Evolutionary conservation across 1,140 invertebrate species (phyloP), one percentile per base, ranked within the genome.

Genomic region (Diabrotica undecimpunctata): DNA sequence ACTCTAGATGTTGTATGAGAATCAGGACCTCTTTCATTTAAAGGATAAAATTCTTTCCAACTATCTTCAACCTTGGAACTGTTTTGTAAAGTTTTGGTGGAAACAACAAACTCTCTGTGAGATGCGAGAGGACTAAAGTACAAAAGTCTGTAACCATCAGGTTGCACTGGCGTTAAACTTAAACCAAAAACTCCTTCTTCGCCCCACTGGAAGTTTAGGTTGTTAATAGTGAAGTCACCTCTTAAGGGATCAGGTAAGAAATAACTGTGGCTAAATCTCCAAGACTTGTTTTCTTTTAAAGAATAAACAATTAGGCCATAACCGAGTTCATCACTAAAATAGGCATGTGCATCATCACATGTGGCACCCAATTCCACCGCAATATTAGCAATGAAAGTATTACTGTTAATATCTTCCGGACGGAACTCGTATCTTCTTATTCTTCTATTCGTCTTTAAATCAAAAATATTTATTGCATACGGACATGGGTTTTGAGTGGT

Each of bases 121-220:
- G 89, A 91, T 46, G 90, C 87, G 38, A 93, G 74, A 1, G 91
- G 90, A 73, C 88, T 89, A 79, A 93, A 92, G 75, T 88, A 90
- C 7, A 92, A 76, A 0, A 85, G 87, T 64, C 88, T 84, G 69
- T 81, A 89, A 41, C 89, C 89, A 69, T 89, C 86, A 12, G 77
- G 65, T 1, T 84, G 81, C 8, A 84, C 76, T 0, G 89, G 86
- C 0, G 90, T 87, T 5, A 92, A 73, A 0, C 87, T 84, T 78
- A 93, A 88, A 0, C 90, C 90, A 66, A 93, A 93, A 54, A 93
- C 89, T 6, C 90, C 91, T 78, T 93, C 91, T 54, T 87, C 85
- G 51, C 63, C 68, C 91, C 90, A 93, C 77, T 92, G 90, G 81
- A 92, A 93, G 74, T 92, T 92, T 1, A 92, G 75, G 4, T 90